Percentiles rank a stretch among this genome's conserved stretches.
These are phyloP conservation scores for Lethocerus indicus DNA, from an alignment of 1,140 invertebrate species.

Conservation along the genomic window DNA sequence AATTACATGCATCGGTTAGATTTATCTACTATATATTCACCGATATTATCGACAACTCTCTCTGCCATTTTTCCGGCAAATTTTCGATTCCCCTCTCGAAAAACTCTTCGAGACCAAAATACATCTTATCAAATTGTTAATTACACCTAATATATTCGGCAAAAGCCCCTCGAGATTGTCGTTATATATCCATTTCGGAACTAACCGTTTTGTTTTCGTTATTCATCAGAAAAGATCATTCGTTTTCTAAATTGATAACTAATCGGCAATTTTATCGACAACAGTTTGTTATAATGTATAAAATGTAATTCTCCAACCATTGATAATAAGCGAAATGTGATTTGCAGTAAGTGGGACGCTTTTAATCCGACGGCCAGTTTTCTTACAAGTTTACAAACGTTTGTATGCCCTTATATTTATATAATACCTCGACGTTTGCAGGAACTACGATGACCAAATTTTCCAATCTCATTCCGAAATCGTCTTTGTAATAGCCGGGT, in stretches of 20 bases:
- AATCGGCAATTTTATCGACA: background rate
- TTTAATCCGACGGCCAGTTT: background rate
- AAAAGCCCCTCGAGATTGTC: too few relatives aligned
- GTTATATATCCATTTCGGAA: too few relatives aligned
- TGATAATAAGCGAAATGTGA: background rate
- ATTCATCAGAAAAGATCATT: too few relatives aligned
- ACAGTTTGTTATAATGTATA: background rate
- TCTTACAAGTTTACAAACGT: background rate
- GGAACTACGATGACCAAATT: conserved; percentile 37
- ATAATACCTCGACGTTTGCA: conserved; percentile 19
- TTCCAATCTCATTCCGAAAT: conserved; percentile 53
- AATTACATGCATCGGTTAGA: background rate
- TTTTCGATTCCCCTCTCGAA: too few relatives aligned
- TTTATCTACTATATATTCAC: too few relatives aligned
- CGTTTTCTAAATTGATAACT: too few relatives aligned
- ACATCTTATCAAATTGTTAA: too few relatives aligned
- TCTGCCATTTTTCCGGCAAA: too few relatives aligned
- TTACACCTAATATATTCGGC: too few relatives aligned
- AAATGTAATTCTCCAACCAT: background rate
- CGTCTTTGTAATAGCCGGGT: conserved; percentile 32
- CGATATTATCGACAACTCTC: too few relatives aligned
- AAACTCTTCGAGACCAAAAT: too few relatives aligned
- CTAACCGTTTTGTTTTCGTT: too few relatives aligned
- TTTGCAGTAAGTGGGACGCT: background rate
- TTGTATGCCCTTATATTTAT: conserved; percentile 2